Evolutionary conservation across 1,140 invertebrate species (phyloP).

Genomic region (Melanaphis sacchari): DNA sequence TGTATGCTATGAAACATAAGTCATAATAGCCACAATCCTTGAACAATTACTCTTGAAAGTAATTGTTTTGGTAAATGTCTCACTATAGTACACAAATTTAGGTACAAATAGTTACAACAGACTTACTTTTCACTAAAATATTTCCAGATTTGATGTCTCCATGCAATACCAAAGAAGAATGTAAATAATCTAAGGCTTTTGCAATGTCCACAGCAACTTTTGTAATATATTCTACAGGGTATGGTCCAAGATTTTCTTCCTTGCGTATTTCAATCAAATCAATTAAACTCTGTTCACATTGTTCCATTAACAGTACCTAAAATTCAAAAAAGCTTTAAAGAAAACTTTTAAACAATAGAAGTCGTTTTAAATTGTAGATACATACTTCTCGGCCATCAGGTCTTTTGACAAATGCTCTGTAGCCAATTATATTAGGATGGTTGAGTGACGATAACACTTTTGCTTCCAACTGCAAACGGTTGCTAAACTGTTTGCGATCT

Average conservation of each 20-base stretch:
- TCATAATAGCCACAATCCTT: too few species aligned
- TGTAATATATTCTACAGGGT: slow-evolving; percentile 71
- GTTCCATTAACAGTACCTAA: slow-evolving; percentile 65
- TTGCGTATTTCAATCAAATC: slow-evolving; percentile 75
- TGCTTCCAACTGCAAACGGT: slow-evolving; percentile 75
- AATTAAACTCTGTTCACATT: slow-evolving; percentile 66
- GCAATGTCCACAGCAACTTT: slow-evolving; percentile 72
- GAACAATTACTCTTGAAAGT: too few species aligned
- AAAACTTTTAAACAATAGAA: not conserved
- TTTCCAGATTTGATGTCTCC: slow-evolving; percentile 88
- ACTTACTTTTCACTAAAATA: slow-evolving; percentile 68
- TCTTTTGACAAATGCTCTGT: slow-evolving; percentile 72
- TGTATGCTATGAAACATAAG: too few species aligned
- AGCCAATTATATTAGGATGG: slow-evolving; percentile 86
- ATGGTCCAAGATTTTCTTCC: slow-evolving; percentile 70
- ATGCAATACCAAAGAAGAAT: slow-evolving; percentile 76
- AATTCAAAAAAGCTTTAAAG: not conserved
- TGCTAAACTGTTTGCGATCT: slow-evolving; percentile 62
- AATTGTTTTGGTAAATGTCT: too few species aligned
- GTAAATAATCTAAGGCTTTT: slow-evolving; percentile 80
- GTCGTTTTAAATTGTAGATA: not conserved
- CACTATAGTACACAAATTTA: not conserved
- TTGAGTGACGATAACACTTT: slow-evolving; percentile 73
- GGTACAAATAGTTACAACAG: not conserved
- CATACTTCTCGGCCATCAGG: slow-evolving; percentile 65